Evolutionary conservation across 2,113 vertebrate species (phyloP), one percentile per base, ranked within the genome.

Genomic region (Phyllostomus hastatus): DNA sequence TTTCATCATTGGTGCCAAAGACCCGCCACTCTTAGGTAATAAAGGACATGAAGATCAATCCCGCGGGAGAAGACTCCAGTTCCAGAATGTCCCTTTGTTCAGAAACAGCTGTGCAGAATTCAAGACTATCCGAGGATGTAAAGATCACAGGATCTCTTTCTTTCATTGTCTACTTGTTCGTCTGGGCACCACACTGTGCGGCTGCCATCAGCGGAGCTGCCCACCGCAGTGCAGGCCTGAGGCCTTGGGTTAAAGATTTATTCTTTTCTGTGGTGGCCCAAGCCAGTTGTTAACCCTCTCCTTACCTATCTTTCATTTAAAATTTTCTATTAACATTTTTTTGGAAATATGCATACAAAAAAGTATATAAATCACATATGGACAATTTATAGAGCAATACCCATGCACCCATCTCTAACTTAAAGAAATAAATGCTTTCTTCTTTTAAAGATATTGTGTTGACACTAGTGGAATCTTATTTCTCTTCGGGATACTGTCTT

Each of bases 1-100:
- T 98, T 98, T 97, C 94, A 97, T 97, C 97, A 94, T 96, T 76
- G 88, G 92, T 33, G 41, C 94, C 95, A 95, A 95, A 97, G 94
- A 85, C 96, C 94, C 35, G 69, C 95, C 94, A 95, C 94, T 96
- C 95, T 95, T 38, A 31, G 88, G 94, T 75, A 96, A 96, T 86
- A 97, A 98, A 97, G 96, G 95, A 98, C 96, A 20, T 0, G 24
- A 43, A 94, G 97, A 97, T 97, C 95, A 96, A 95, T 97, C 97
- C 96, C 35, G 72, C 95, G 94, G 96, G 97, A 97, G 97, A 97
- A 95, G 97, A 97, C 96, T 97, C 97, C 96, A 98, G 96, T 97
- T 97, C 97, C 94, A 96, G 96, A 92, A 97, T 82, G 96, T 95
- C 90, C 61, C 85, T 98, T 97, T 97, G 97, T 98, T 95, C 92